These are phyloP conservation scores for Phalera bucephala DNA, from an alignment of 2,888 invertebrate species.

Conservation along the genomic window DNA sequence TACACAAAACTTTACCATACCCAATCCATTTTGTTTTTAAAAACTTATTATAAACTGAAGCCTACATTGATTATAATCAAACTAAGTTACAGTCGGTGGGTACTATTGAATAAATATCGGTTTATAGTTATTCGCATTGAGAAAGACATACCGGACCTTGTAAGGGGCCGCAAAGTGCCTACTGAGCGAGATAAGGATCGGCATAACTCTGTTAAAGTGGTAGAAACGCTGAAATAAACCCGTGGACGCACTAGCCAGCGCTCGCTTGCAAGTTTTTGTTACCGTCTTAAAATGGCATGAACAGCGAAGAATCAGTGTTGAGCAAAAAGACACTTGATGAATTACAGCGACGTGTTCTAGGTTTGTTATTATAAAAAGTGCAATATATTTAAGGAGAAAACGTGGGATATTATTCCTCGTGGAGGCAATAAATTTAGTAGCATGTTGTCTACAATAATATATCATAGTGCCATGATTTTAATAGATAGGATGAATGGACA, in stretches of 20 bases:
- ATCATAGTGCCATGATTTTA: too few relatives aligned
- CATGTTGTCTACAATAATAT: too few relatives aligned
- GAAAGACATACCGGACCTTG: constrained; percentile 55
- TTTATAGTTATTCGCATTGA: constrained; percentile 47
- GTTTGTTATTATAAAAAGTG: too few relatives aligned
- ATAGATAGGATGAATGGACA: too few relatives aligned
- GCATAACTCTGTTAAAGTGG: constrained; percentile 45
- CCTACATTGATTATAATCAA: constrained; percentile 11
- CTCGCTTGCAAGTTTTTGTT: background rate
- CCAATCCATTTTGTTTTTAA: too few relatives aligned
- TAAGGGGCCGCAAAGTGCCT: constrained; percentile 59
- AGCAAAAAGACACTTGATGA: too few relatives aligned
- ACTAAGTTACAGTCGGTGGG: constrained; percentile 11
- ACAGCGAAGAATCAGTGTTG: too few relatives aligned
- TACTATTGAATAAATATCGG: constrained; percentile 32
- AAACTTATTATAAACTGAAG: background rate
- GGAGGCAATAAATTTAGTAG: too few relatives aligned
- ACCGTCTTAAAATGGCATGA: background rate
- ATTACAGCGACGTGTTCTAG: too few relatives aligned
- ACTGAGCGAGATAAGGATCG: constrained; percentile 52
- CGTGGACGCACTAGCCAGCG: constrained; percentile 3
- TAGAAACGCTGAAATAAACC: constrained; percentile 25
- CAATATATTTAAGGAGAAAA: too few relatives aligned
- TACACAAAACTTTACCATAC: too few relatives aligned
- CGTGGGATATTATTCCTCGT: too few relatives aligned